A percentile compares a stretch with the other conserved stretches of the same genome.
These are phyloP conservation scores for Myotis vivesi DNA, from an alignment of 2,797 vertebrate genomes.

Conservation along the genomic window DNA sequence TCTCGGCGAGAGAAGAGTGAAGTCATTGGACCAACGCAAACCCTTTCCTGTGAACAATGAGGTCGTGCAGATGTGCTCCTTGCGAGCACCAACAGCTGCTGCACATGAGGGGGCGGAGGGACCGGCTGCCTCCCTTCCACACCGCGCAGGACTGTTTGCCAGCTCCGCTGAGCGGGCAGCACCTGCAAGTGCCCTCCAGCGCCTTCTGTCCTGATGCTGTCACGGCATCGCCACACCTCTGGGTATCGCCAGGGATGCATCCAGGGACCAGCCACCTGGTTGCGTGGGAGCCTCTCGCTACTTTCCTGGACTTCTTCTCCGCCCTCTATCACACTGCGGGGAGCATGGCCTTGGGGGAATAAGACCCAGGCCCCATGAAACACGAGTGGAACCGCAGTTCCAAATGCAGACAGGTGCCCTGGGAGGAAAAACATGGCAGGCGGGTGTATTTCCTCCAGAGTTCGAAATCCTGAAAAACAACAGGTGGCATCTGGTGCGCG, in stretches of 20 bases:
- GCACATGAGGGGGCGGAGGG: fast-evolving
- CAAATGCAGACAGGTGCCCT: background rate
- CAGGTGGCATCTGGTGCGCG: conserved; percentile 48
- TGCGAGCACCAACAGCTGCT: background rate
- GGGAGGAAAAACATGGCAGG: background rate
- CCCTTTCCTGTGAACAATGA: background rate
- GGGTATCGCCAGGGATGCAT: background rate
- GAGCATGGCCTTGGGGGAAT: background rate
- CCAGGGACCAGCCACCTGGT: background rate
- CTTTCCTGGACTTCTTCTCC: background rate
- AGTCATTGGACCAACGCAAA: background rate
- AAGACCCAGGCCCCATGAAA: fast-evolving
- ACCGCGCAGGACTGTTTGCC: background rate
- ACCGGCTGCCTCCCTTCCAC: background rate
- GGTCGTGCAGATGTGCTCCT: background rate
- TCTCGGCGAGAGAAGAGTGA: background rate
- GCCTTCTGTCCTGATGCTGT: fast-evolving
- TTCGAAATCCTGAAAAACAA: conserved; percentile 47
- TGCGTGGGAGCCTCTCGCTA: background rate
- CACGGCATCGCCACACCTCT: fast-evolving
- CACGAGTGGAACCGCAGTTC: no score
- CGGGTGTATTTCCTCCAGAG: background rate
- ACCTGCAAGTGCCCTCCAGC: background rate
- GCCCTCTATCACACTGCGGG: background rate
- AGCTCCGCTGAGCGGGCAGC: background rate